phyloP scores from a whole-genome alignment of 2,888 invertebrate species.

The Chesias legatella region DNA sequence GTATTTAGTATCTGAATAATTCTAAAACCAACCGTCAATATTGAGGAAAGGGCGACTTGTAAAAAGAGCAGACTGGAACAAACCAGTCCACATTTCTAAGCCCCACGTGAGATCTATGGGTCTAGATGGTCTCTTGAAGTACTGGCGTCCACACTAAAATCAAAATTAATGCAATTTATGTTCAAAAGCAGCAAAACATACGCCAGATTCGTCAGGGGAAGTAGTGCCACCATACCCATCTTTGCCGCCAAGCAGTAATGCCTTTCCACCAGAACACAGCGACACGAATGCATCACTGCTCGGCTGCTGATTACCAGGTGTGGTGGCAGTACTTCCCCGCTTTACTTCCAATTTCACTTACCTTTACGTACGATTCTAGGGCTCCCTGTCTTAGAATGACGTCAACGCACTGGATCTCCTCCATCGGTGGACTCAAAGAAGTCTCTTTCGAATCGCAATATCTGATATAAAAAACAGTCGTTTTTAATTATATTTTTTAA shows the following conservation, averaged over 20 bases:
- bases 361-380: constrained; percentile 82
- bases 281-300: no score
- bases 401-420: constrained; percentile 89
- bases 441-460: constrained; percentile 59
- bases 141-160: constrained; percentile 87
- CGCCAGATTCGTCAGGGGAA: no score
- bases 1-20: no score
- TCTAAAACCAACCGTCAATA: constrained; percentile 85
- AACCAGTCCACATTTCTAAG: constrained; percentile 94
- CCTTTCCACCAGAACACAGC: no score
- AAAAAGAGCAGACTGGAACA: constrained; percentile 94
- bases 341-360: constrained; percentile 20
- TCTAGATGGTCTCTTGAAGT: constrained; percentile 81
- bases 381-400: constrained; percentile 88
- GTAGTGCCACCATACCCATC: no score
- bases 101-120: constrained; percentile 86
- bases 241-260: no score
- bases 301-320: no score
- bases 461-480: no score
- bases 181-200: no score
- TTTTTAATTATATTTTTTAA: no score
- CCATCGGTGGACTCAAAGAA: constrained; percentile 72
- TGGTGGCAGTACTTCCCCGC: no score
- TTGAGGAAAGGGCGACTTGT: constrained; percentile 94
- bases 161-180: background rate